phyloP scores from a whole-genome alignment of 1,140 invertebrate genomes.

The Ceratina japonica region DNA sequence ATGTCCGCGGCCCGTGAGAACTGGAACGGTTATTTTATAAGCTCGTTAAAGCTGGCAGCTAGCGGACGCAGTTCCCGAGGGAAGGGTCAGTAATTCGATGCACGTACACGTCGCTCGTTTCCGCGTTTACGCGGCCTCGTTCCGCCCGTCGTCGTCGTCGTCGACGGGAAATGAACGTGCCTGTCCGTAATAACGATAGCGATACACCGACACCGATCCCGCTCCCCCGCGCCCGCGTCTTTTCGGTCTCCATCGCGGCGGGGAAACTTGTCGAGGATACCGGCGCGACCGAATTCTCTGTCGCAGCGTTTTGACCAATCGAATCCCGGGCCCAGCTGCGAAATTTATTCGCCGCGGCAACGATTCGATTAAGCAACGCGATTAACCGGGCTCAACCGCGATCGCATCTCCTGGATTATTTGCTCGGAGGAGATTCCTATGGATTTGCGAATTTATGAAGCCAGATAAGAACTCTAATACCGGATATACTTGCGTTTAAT shows the following conservation, averaged over 20 bases:
- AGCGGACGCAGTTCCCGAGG: slow-evolving; percentile 12
- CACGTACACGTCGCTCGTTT: slow-evolving; percentile 21
- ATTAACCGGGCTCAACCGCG: not conserved
- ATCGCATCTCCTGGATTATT: not conserved
- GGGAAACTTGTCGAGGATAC: too few relatives aligned
- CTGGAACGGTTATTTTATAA: not conserved
- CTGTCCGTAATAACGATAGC: not conserved
- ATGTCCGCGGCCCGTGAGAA: not conserved
- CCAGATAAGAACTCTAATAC: not conserved
- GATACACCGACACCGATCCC: not conserved
- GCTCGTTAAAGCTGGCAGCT: slow-evolving; percentile 20
- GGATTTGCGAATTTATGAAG: not conserved
- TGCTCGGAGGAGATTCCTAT: not conserved
- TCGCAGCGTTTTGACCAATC: not conserved
- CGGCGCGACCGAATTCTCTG: not conserved
- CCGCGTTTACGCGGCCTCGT: slow-evolving; percentile 14
- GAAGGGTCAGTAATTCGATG: slow-evolving; percentile 28
- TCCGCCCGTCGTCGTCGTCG: not conserved
- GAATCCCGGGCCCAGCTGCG: not conserved
- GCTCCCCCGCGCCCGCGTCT: too few relatives aligned
- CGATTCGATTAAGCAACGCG: not conserved
- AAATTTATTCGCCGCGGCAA: too few relatives aligned
- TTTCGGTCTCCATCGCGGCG: not conserved
- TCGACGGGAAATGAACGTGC: slow-evolving; percentile 14
- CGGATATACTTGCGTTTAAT: not conserved